Conservation (phyloP, 1,140 invertebrate species). For the Drosophila nebulosa region DNA sequence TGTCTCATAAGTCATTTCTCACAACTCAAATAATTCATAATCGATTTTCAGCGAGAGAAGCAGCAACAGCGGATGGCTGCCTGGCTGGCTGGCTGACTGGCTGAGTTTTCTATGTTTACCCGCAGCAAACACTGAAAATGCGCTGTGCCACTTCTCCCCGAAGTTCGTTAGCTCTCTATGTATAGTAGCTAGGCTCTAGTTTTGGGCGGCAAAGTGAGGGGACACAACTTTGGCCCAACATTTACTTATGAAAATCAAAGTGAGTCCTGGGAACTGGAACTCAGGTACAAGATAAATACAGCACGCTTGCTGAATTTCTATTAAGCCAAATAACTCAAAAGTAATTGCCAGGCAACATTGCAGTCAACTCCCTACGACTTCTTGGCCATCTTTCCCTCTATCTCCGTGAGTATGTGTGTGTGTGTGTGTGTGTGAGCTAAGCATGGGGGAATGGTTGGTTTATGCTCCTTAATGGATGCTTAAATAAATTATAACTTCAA, state of each 20-base stretch:
- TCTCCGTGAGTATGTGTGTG: conserved; percentile 3
- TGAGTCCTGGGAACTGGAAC: conserved; percentile 50
- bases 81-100: no score
- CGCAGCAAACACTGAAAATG: conserved; percentile 25
- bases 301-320: conserved; percentile 73
- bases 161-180: conserved; percentile 46
- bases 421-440: conserved; percentile 22
- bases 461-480: conserved; percentile 75
- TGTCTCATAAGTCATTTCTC: conserved; percentile 79
- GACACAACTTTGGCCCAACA: conserved; percentile 44
- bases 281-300: conserved; percentile 67
- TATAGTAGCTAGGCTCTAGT: conserved; percentile 24
- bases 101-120: conserved; percentile 7
- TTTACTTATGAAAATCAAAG: conserved; percentile 79
- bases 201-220: no score
- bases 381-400: conserved; percentile 1
- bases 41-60: conserved; percentile 57
- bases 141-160: neutral
- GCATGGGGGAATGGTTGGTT: conserved; percentile 60
- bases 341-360: conserved; percentile 57
- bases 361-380: conserved; percentile 3
- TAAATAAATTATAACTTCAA: conserved; percentile 79
- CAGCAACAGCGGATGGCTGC: neutral
- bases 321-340: conserved; percentile 76
- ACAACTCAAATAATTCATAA: conserved; percentile 80